phyloP scores from a whole-genome alignment of 2,113 vertebrate species.

The Anolis sagrei region DNA sequence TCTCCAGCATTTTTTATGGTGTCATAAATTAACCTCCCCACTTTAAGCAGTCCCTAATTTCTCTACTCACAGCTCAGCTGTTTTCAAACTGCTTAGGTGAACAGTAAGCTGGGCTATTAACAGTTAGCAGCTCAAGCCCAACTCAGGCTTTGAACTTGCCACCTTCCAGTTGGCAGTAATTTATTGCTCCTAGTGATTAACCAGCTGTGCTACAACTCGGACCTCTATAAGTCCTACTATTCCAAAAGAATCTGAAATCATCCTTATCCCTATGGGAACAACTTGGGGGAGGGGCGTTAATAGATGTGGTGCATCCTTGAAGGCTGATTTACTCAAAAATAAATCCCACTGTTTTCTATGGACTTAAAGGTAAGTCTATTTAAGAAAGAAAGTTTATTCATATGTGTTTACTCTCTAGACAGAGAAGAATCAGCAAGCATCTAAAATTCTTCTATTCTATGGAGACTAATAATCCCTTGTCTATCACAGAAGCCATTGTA shows the following conservation, averaged over 20 bases:
- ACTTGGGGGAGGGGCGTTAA: not conserved
- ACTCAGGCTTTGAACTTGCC: too few relatives aligned
- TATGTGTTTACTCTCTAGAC: constrained; percentile 43
- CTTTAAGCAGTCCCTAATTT: too few relatives aligned
- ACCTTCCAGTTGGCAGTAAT: too few relatives aligned
- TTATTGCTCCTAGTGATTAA: too few relatives aligned
- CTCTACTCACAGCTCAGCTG: too few relatives aligned
- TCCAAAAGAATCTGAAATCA: not conserved
- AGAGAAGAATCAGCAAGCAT: not conserved
- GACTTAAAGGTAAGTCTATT: not conserved
- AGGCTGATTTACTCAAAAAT: not conserved
- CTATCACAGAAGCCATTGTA: constrained; percentile 59
- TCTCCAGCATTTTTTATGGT: too few relatives aligned
- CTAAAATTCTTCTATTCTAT: constrained; percentile 48
- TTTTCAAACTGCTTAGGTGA: too few relatives aligned
- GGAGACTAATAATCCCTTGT: constrained; percentile 61
- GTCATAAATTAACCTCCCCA: too few relatives aligned
- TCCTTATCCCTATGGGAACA: not conserved
- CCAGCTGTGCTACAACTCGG: too few relatives aligned
- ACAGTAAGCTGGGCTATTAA: too few relatives aligned
- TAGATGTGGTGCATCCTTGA: not conserved
- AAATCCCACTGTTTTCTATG: not conserved
- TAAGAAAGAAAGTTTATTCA: not conserved
- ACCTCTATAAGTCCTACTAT: too few relatives aligned
- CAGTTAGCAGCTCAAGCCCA: too few relatives aligned